phyloP scores from a whole-genome alignment of 2,113 vertebrate species.

The Pogona vitticeps region DNA sequence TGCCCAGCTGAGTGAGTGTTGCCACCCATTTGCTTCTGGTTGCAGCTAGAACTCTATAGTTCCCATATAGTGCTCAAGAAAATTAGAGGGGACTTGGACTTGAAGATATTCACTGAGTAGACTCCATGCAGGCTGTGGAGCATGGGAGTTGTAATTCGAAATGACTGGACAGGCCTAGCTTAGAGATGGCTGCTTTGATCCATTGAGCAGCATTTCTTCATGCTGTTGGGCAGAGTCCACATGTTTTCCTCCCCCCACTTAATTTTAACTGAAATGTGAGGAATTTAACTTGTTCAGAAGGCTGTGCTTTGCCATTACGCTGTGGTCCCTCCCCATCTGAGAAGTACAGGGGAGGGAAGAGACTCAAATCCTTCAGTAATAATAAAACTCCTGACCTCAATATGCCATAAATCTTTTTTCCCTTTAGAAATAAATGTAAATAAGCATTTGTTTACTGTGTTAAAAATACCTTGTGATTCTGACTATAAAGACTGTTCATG shows the following conservation, averaged over 20 bases:
- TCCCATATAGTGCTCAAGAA: too few species aligned
- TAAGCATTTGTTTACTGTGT: neutral
- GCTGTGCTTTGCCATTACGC: neutral
- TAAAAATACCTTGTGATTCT: slow-evolving; percentile 2
- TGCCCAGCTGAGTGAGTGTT: neutral
- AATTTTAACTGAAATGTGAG: neutral
- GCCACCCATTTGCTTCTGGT: too few species aligned
- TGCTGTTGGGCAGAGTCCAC: neutral
- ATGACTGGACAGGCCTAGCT: too few species aligned
- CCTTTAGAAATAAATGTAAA: slow-evolving; percentile 2
- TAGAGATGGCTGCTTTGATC: neutral
- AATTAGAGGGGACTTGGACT: too few species aligned
- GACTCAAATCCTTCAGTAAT: neutral
- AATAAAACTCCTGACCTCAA: slow-evolving; percentile 3
- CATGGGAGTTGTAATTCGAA: neutral
- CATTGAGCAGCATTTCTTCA: neutral
- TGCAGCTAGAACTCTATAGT: too few species aligned
- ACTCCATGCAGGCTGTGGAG: neutral
- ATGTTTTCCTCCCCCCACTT: too few species aligned
- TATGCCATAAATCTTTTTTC: slow-evolving; percentile 5
- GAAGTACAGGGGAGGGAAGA: neutral
- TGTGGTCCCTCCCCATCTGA: neutral
- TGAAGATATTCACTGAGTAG: neutral
- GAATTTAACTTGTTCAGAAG: neutral
- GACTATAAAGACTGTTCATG: slow-evolving; percentile 8